Percentiles rank a stretch among this genome's conserved stretches.
Conservation (phyloP, 2,888 invertebrate genomes). For the Zelleria hepariella region DNA sequence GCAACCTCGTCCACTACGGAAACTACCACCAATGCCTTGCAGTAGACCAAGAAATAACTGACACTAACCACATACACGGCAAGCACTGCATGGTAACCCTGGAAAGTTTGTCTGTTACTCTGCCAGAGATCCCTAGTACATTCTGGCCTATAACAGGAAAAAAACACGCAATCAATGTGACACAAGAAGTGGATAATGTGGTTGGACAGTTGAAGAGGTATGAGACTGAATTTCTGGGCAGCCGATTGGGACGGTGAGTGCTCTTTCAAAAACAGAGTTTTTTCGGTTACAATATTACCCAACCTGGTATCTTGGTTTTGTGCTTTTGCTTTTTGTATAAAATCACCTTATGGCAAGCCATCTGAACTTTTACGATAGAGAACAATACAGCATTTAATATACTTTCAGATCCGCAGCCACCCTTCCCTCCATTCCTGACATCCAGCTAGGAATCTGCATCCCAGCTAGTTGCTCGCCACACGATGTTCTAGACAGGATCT, state of each 20-base stretch:
- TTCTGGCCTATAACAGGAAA: neutral
- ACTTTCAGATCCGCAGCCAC: neutral
- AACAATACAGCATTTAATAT: neutral
- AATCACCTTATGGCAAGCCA: too few species aligned
- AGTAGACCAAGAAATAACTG: conserved; percentile 6
- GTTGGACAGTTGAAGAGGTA: neutral
- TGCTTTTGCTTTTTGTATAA: too few species aligned
- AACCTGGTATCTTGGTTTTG: neutral
- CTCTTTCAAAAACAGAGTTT: neutral
- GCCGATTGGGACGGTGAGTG: neutral
- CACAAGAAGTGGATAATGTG: neutral
- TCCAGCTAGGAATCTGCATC: conserved; percentile 24
- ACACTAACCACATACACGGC: conserved; percentile 8
- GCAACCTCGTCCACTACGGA: conserved; percentile 10
- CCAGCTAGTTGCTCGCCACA: conserved; percentile 34
- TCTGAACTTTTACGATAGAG: neutral
- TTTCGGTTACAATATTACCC: neutral
- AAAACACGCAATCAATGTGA: neutral
- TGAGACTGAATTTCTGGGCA: neutral
- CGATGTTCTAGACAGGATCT: neutral
- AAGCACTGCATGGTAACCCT: conserved; percentile 13
- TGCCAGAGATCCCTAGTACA: neutral
- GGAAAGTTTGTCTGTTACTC: neutral
- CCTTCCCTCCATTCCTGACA: neutral
- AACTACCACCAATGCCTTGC: conserved; percentile 13